Base-by-base conservation (phyloP, 2,113 vertebrate genomes). In the Conger conger region DNA sequence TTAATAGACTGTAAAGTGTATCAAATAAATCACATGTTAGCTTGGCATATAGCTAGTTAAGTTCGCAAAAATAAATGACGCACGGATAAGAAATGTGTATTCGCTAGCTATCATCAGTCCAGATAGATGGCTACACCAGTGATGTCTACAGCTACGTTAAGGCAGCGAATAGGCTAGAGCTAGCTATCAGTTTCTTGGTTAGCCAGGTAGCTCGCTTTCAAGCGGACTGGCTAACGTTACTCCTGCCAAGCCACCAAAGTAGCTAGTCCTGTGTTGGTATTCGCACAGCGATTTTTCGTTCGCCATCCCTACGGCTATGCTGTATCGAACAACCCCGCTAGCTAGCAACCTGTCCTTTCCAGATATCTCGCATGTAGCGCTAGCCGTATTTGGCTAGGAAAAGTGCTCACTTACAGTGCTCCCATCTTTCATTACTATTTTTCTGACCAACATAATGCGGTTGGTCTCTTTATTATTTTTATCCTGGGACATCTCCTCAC, bases 351-450 rank as follows among this genome's bases (percentile, higher is more conserved):
- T 68, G 27, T 68, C 60, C 20, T 73, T 33, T 73, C 68, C n/a
- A 73, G n/a, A 27, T 13, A 30, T 73, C 27, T 11, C 68, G n/a
- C 68, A 33, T 27, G 23, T 63, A 63, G 13, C 40, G 40, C 9
- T 20, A 57, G 15, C 54, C 3, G 3, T 63, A 63, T 27, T n/a
- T n/a, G n/a, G n/a, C n/a, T n/a, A 23, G 57, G 57, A 80, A 79
- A 8, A 53, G 11, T 0, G 27, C 45, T 5, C 60, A 91, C 94
- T 85, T 88, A 96, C 95, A 93, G 88, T 83, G 27, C 83, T 86
- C 85, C 94, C 95, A 88, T 96, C 94, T 89, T 92, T 94, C 94
- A 94, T 94, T 83, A 94, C 89, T 86, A 96, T 93, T 89, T 92
- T 94, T 88, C 95, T 96, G 68, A 96, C 95, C 87, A 96, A 88